Conservation (phyloP, 2,113 vertebrate genomes). For the Oryzias melastigma region DNA sequence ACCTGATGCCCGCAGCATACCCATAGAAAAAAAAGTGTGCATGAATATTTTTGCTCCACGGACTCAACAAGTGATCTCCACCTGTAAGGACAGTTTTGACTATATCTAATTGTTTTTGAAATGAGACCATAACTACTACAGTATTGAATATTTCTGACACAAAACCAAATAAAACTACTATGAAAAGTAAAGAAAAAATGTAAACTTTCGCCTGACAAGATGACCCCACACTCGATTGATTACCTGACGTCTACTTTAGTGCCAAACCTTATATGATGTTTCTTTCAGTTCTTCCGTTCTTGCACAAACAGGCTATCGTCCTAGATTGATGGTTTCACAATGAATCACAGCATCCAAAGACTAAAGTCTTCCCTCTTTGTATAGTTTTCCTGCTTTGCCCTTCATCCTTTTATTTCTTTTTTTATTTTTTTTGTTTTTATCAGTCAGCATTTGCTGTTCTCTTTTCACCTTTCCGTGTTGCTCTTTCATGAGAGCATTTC, state of each 20-base stretch:
- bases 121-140: no score
- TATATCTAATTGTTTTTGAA: no score
- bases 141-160: no score
- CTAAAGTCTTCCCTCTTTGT: constrained; percentile 25
- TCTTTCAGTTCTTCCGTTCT: neutral
- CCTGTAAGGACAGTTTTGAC: no score
- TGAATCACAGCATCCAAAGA: constrained; percentile 30
- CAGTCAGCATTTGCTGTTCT: constrained; percentile 1
- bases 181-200: no score
- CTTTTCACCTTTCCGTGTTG: constrained; percentile 1
- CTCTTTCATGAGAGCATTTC: constrained; percentile 31
- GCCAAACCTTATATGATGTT: neutral
- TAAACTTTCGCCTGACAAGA: no score
- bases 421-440: constrained; percentile 22
- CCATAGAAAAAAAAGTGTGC: no score
- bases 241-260: neutral
- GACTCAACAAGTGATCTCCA: no score
- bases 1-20: no score
- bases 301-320: constrained; percentile 16
- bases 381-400: constrained; percentile 8
- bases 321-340: constrained; percentile 54
- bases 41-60: no score
- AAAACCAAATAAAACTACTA: no score
- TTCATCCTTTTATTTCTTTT: neutral
- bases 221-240: neutral